Evolutionary conservation across 2,888 invertebrate species (phyloP), one percentile per base, ranked within the genome.

Genomic region (Norana najaformis): DNA sequence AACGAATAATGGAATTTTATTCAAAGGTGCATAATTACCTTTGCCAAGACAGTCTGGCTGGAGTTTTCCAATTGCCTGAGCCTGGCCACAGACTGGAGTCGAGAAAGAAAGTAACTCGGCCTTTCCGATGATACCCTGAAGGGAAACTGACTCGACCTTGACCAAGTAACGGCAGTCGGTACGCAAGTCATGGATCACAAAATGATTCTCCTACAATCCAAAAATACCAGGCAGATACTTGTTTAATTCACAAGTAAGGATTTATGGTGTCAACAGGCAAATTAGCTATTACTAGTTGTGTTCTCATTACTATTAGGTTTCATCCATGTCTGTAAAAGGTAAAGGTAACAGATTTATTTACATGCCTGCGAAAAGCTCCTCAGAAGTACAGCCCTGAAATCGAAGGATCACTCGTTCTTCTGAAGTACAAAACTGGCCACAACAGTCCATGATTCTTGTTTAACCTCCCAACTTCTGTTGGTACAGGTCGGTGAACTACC

Each of bases 91-190:
- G n/a, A 91, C 91, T 8, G 92, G 92, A 13, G 93, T 92, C 18
- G 89, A 88, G 90, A 93, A 92, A 41, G 90, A 90, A 35, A 91
- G 90, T 14, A 91, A 90, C 16, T 92, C 41, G 34, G 39, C 90
- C 0, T 91, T 90, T 34, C 93, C 92, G 30, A 89, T 89, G 20
- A 88, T 69, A 11, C 92, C 92, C 13, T 90, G 82, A 0, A n/a
- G 36, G 30, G 91, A 92, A 88, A 93, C 92, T 13, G 93, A 91
- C 35, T 92, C 92, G 37, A 93, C 93, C 89, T 91, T 92, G 23
- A 93, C 92, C 34, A 91, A 91, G 91, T 94, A 94, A 20, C 93
- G 92, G 89, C 94, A 94, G 90, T 93, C 92, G 89, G 92, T 93
- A 82, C 92, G 92, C 16, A 94, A 92, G 89, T 93, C 93, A 90